phyloP scores from a whole-genome alignment of 2,888 invertebrate genomes.

The Aleiodes testaceus region DNA sequence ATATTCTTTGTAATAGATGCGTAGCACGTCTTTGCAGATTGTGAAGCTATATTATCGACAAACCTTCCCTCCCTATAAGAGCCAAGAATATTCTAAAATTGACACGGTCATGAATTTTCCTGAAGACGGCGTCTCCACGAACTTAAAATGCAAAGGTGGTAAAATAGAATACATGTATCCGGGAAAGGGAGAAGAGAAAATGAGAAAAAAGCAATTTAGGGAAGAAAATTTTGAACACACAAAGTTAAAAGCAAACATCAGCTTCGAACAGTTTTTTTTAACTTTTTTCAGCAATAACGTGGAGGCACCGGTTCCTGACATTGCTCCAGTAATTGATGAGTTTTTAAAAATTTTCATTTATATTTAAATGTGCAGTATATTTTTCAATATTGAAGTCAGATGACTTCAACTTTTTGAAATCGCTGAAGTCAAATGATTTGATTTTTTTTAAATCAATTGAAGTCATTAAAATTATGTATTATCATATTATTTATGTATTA shows the following conservation, averaged over 20 bases:
- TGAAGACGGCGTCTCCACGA: not conserved
- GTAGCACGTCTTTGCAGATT: constrained; percentile 30
- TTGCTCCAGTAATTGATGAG: no score
- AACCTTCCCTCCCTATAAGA: not conserved
- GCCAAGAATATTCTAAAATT: constrained; percentile 22
- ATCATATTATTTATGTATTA: no score
- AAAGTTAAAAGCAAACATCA: constrained; percentile 16
- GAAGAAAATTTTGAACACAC: not conserved
- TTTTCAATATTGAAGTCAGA: no score
- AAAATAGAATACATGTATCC: constrained; percentile 16
- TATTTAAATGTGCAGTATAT: no score
- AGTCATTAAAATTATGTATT: no score
- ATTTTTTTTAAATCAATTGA: no score
- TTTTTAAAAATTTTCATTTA: no score
- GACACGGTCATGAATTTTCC: constrained; percentile 6
- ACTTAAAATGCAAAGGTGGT: constrained; percentile 1
- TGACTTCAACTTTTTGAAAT: no score
- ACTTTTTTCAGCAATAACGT: no score
- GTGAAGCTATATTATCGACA: constrained; percentile 23
- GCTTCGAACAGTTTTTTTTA: not conserved
- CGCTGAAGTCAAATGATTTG: no score
- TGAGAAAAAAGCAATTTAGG: not conserved
- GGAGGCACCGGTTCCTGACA: no score
- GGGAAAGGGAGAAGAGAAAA: no score
- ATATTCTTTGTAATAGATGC: not conserved